A percentile compares a stretch with the other conserved stretches of the same genome.
Conservation (phyloP, 2,888 invertebrate genomes). For the Caradrina clavipalpis region DNA sequence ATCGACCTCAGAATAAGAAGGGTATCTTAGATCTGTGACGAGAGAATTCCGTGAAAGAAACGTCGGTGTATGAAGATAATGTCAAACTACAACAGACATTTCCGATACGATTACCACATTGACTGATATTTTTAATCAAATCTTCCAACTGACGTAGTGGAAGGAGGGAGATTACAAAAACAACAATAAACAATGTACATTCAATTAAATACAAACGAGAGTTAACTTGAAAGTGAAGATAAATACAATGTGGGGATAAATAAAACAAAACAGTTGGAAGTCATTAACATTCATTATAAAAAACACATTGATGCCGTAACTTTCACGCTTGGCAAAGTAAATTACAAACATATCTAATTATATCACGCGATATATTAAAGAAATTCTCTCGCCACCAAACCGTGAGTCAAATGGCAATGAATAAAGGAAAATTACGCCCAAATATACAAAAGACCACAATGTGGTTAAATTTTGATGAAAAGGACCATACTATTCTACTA, state of each 20-base stretch:
- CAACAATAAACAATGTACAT: constrained; percentile 23
- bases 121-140: constrained; percentile 33
- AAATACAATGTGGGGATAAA: constrained; percentile 5
- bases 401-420: constrained; percentile 52
- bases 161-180: constrained; percentile 25
- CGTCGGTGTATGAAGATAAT: constrained; percentile 11
- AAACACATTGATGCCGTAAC: constrained; percentile 13
- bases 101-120: constrained; percentile 16
- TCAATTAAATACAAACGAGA: constrained; percentile 15
- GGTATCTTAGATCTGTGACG: constrained; percentile 55
- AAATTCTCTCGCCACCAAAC: constrained; percentile 53
- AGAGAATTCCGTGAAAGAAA: constrained; percentile 53
- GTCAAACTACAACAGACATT: constrained; percentile 23
- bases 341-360: neutral
- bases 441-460: constrained; percentile 64
- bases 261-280: constrained; percentile 35
- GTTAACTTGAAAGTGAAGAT: constrained; percentile 38
- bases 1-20: constrained; percentile 49
- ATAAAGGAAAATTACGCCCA: constrained; percentile 63
- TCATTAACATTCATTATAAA: constrained; percentile 25
- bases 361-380: constrained; percentile 7
- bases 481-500: constrained; percentile 39
- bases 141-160: constrained; percentile 27
- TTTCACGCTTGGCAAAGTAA: constrained; percentile 21
- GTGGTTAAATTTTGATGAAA: constrained; percentile 56